phyloP scores from a whole-genome alignment of 1,140 invertebrate genomes.

The Zaprionus tsacasi region DNA sequence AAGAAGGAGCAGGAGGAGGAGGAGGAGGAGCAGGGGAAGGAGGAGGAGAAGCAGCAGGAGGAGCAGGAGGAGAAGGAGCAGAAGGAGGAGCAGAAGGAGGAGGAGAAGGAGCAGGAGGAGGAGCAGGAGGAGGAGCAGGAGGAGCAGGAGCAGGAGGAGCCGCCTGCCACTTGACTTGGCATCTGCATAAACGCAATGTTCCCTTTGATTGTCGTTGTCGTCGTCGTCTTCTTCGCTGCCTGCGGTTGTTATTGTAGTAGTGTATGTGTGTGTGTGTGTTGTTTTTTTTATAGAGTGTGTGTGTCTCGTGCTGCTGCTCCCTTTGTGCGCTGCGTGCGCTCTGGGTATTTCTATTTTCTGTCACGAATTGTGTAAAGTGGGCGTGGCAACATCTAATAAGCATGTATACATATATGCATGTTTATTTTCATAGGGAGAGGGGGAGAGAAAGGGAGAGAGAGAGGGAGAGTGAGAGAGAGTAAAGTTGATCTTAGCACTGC shows the following conservation, averaged over 20 bases:
- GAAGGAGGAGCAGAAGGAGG: slow-evolving; percentile 31
- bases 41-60: no score
- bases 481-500: neutral
- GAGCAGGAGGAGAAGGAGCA: no score
- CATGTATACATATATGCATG: slow-evolving; percentile 3
- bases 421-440: neutral
- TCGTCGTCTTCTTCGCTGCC: slow-evolving; percentile 1
- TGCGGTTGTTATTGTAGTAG: slow-evolving; percentile 5
- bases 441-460: neutral
- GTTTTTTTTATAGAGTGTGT: neutral
- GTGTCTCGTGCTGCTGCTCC: neutral
- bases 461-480: neutral
- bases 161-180: slow-evolving; percentile 69
- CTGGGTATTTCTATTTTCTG: slow-evolving; percentile 6
- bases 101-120: no score
- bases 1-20: no score
- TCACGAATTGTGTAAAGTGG: slow-evolving; percentile 11
- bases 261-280: neutral
- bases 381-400: slow-evolving; percentile 7
- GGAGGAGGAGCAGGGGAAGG: no score
- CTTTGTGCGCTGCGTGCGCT: slow-evolving; percentile 1
- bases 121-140: no score
- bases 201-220: slow-evolving; percentile 34
- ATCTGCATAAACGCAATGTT: slow-evolving; percentile 74
- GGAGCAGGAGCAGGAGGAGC: neutral